These are phyloP conservation scores for Sylvicola cinctus DNA, from an alignment of 2,888 invertebrate genomes.

Conservation along the genomic window DNA sequence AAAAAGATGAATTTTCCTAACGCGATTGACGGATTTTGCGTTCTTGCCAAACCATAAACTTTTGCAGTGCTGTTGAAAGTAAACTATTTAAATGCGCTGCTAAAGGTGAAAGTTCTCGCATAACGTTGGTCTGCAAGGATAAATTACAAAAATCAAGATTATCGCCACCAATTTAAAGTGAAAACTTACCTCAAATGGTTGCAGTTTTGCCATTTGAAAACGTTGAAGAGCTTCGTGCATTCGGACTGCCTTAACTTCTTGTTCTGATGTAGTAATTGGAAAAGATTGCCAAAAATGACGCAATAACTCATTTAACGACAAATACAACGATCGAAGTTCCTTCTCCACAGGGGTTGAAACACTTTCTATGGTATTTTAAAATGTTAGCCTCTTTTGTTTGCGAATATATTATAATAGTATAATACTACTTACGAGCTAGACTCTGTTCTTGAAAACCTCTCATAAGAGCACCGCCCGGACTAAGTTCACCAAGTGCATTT, in stretches of 20 bases:
- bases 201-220: constrained; percentile 69
- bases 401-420: constrained; percentile 2
- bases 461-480: constrained; percentile 83
- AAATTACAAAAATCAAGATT: constrained; percentile 6
- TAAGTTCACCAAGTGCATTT: constrained; percentile 68
- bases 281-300: constrained; percentile 93
- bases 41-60: constrained; percentile 74
- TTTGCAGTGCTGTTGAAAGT: constrained; percentile 65
- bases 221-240: constrained; percentile 79
- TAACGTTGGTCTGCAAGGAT: constrained; percentile 48
- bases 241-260: constrained; percentile 61
- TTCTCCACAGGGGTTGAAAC: constrained; percentile 65
- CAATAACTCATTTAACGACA: constrained; percentile 70
- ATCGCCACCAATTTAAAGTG: not conserved
- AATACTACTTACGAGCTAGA: constrained; percentile 50
- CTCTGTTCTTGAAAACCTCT: constrained; percentile 64
- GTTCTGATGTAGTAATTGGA: constrained; percentile 49
- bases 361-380: constrained; percentile 37
- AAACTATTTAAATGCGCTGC: constrained; percentile 76
- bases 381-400: too few relatives aligned
- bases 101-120: constrained; percentile 59
- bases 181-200: constrained; percentile 53
- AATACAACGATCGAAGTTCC: constrained; percentile 68
- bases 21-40: constrained; percentile 33
- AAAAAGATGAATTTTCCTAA: too few relatives aligned